phyloP scores from a whole-genome alignment of 1,140 invertebrate genomes.

The Teleogryllus occipitalis region DNA sequence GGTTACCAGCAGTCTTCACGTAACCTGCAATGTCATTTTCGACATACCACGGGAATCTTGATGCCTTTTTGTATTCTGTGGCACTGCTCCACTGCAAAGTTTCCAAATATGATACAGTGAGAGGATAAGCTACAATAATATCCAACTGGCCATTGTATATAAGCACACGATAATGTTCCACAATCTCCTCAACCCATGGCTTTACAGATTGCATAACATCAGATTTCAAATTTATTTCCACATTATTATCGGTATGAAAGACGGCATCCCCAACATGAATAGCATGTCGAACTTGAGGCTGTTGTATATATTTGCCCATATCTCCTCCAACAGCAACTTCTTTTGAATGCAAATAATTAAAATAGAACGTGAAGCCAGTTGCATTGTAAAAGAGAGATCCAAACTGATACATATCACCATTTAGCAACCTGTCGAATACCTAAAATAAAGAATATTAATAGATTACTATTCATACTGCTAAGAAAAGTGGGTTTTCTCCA shows the following conservation, averaged over 20 bases:
- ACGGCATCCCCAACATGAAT: constrained; percentile 75
- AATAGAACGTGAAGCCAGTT: constrained; percentile 70
- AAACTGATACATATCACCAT: constrained; percentile 53
- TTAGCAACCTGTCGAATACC: constrained; percentile 59
- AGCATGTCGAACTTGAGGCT: constrained; percentile 49
- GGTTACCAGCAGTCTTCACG: constrained; percentile 57
- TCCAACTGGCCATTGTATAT: constrained; percentile 79
- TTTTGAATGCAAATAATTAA: constrained; percentile 61
- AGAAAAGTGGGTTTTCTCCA: neutral
- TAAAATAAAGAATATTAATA: constrained; percentile 25
- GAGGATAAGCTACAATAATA: constrained; percentile 72
- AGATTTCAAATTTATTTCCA: constrained; percentile 42
- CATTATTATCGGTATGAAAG: constrained; percentile 45
- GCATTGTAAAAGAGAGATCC: constrained; percentile 65
- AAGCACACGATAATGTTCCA: constrained; percentile 57
- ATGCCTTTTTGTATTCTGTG: constrained; percentile 43
- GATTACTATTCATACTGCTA: neutral
- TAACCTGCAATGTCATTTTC: constrained; percentile 67
- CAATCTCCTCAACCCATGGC: constrained; percentile 59
- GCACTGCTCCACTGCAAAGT: constrained; percentile 56
- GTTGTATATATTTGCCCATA: constrained; percentile 50
- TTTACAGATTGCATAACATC: constrained; percentile 81
- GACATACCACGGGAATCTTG: constrained; percentile 42
- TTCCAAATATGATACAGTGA: constrained; percentile 62
- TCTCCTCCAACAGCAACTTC: constrained; percentile 27